Evolutionary conservation across 2,113 vertebrate genomes (phyloP), one percentile per base, ranked within the genome.

Genomic region (Hassar affinis): DNA sequence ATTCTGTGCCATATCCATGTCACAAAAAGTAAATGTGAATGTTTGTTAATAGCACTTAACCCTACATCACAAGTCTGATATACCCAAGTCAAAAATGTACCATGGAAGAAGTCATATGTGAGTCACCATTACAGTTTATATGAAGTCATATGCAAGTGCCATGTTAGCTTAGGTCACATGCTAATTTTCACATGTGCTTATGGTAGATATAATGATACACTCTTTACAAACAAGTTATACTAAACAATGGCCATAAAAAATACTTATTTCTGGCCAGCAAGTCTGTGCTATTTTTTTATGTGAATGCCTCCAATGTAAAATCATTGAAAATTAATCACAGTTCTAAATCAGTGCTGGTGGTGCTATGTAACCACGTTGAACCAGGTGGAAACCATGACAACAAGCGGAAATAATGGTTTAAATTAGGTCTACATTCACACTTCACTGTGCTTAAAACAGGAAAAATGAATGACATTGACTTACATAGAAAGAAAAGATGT

Each of bases 361-460:
- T 22, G 49, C 27, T 22, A 35, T 77, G 51, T 77, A 56, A 56
- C 30, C 74, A 33, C 22, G 27, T 25, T 22, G 17, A 71, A 33
- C n/a, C 49, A 76, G 33, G 18, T 22, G 51, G 72, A 30, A 77
- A 77, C 74, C 74, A 77, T 77, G 74, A 77, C 74, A 77, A 77
- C 74, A 56, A 76, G 74, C 74, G 38, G 51, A 35, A 77, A 77
- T 77, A 56, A 77, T 17, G 49, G 72, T 52, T 54, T 25, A 77
- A 77, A 77, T 77, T 35, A 35, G 49, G 49, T 30, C 27, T 76
- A 54, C 49, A 33, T 76, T 76, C 27, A 52, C 72, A 76, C 18
- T 35, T 38, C 47, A 77, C 74, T 35, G 51, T 56, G 74, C 51
- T 22, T 77, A 76, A 54, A 76, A 54, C 30, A 56, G 74, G 52